Conservation (phyloP, 1,140 invertebrate species). For the Diorhabda carinulata region DNA sequence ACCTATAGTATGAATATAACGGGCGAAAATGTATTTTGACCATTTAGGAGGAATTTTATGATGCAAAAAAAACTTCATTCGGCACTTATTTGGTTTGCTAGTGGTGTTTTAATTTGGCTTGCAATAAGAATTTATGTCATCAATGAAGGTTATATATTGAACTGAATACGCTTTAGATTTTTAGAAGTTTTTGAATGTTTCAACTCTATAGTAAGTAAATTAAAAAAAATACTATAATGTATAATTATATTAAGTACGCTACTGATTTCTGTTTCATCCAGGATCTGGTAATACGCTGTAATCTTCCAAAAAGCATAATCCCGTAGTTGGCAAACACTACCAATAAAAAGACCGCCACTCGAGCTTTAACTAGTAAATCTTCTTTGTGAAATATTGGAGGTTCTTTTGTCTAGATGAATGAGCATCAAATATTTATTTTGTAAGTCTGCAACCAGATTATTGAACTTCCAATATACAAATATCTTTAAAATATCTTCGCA, state of each 20-base stretch:
- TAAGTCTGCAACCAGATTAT: no score
- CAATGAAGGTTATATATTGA: not conserved
- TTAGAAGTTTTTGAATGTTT: no score
- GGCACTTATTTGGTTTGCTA: slow-evolving; percentile 7
- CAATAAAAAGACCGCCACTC: not conserved
- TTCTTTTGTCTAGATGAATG: not conserved
- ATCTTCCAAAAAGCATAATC: not conserved
- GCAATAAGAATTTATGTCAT: slow-evolving; percentile 1
- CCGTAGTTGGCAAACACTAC: not conserved
- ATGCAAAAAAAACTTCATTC: slow-evolving; percentile 9
- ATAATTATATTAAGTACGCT: not conserved
- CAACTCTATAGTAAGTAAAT: no score
- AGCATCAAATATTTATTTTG: no score
- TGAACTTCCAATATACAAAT: no score
- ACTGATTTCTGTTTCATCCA: not conserved
- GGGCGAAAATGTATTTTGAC: slow-evolving; percentile 5
- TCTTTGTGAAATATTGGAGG: not conserved
- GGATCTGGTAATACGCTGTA: not conserved
- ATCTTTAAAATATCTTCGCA: no score
- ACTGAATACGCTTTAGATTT: not conserved
- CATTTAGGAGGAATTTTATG: slow-evolving; percentile 5
- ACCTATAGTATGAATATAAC: slow-evolving; percentile 15
- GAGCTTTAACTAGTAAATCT: not conserved
- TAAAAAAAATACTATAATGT: no score
- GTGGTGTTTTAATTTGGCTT: slow-evolving; percentile 8